Base-by-base conservation (phyloP, 2,113 vertebrate genomes). In the Trichomycterus rosablanca region DNA sequence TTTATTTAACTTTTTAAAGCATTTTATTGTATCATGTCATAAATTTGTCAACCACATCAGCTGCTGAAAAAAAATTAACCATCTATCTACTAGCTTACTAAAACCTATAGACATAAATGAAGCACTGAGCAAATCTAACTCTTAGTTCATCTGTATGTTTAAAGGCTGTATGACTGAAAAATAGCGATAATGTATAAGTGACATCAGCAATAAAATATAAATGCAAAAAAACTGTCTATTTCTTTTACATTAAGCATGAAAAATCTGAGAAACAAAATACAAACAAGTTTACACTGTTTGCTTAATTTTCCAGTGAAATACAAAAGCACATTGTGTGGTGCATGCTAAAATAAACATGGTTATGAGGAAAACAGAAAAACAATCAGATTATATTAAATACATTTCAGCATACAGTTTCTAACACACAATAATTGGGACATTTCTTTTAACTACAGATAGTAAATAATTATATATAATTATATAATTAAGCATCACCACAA, bases 301-400 rank as follows among this genome's bases (percentile, higher is more conserved):
- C 44, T 22, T 12, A 22, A 55, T 59, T 53, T 50, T 64, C 55
- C 43, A 57, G 52, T 61, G 58, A 56, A 62, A 53, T 24, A 54
- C 44, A 54, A 55, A 40, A 24, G 49, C 48, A 70, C 20, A 59
- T 48, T 26, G 57, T 40, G 14, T 46, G 42, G 18, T 50, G 43
- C 42, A 59, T 37, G 34, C 24, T 37, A 26, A 66, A 60, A 54
- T 43, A 24, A 44, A 52, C 18, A 54, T 30, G 7, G 26, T 7
- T 30, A 66, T 6, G 11, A 5, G 34, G 2, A 20, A 19, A 14
- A 40, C 49, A 14, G 46, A 28, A 53, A 23, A 26, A 12, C 10
- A 37, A 16, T n/a, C 44, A 51, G 54, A 16, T 63, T 19, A 52
- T 37, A 50, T 9, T 54, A 42, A 7, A 16, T 16, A 8, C 7